Percentiles rank a stretch among this genome's conserved stretches.
Evolutionary conservation across 2,797 vertebrate species (phyloP).

Genomic region (Catamblyrhynchus diadema): DNA sequence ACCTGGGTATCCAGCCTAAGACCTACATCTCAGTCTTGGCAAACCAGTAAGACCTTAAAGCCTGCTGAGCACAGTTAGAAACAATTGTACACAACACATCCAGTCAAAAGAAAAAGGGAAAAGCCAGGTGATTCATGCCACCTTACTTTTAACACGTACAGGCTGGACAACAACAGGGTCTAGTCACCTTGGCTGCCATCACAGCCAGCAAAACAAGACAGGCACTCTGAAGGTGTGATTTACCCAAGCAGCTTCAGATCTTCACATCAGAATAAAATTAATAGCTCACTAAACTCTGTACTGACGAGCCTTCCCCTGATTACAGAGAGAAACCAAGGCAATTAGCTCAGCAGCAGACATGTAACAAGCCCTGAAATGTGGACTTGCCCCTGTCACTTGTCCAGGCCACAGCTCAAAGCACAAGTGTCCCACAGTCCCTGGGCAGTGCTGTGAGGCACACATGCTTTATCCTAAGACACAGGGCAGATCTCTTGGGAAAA

Average conservation of each 20-base stretch:
- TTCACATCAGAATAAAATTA: slow-evolving; percentile 17
- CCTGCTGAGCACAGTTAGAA: background rate
- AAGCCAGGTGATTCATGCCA: background rate
- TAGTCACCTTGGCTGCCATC: background rate
- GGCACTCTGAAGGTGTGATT: background rate
- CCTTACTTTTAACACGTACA: background rate
- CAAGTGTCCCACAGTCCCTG: background rate
- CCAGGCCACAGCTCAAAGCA: background rate
- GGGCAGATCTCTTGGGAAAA: background rate
- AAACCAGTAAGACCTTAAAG: background rate
- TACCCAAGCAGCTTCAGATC: slow-evolving; percentile 2
- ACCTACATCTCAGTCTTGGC: background rate
- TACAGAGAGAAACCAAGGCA: background rate
- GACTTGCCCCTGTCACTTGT: background rate
- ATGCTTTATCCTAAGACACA: rapidly evolving
- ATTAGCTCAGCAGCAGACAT: background rate
- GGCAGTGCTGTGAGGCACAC: background rate
- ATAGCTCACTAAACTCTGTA: background rate
- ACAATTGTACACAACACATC: background rate
- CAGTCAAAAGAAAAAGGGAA: background rate
- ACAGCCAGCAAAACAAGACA: background rate
- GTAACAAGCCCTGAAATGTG: background rate
- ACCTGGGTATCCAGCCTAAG: background rate
- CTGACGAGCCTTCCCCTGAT: background rate
- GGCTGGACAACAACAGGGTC: background rate